Evolutionary conservation across 1,140 invertebrate genomes (phyloP), one percentile per base, ranked within the genome.

Genomic region (Dendroctonus valens): DNA sequence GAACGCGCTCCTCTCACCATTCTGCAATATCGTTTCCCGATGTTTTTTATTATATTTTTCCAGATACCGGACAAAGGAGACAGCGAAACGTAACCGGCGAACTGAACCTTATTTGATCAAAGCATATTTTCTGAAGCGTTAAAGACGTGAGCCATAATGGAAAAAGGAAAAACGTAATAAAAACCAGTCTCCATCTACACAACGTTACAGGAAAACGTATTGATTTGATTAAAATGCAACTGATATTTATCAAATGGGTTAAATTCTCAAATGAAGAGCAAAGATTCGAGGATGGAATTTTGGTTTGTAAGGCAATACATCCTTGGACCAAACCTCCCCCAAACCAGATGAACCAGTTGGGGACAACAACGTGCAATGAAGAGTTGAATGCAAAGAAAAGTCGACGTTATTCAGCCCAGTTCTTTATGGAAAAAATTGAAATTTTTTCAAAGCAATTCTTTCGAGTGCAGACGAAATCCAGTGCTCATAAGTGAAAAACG

Each of bases 61-160:
- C 51, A 58, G 62, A 40, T 41, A 65, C 62, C 48, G 62, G 62
- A 57, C 62, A 65, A 65, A 67, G 58, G 40, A 60, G 58, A 67
- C 58, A 48, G 58, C 38, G 58, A 67, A 71, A 62, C 61, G 70
- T 53, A 57, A 51, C 61, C 68, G 52, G 49, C 65, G 55, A 69
- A 59, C 53, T 60, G 64, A 61, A 69, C 41, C 53, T 71, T 67
- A 69, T 71, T 71, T 69, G 70, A 71, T 71, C 70, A 71, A 71
- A 71, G 70, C 64, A 69, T 58, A 67, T 64, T 64, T 63, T 65
- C 58, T 61, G 65, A 63, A 69, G 68, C 68, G 70, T 65, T 64
- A 68, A 68, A 68, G 69, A 68, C 69, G 69, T 53, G 50, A 60
- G 54, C 57, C 65, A 52, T 63, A 57, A 63, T 41, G 60, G 66